Evolutionary conservation across 2,888 invertebrate species (phyloP), one percentile per base, ranked within the genome.

Genomic region (Leptogaster cylindrica): DNA sequence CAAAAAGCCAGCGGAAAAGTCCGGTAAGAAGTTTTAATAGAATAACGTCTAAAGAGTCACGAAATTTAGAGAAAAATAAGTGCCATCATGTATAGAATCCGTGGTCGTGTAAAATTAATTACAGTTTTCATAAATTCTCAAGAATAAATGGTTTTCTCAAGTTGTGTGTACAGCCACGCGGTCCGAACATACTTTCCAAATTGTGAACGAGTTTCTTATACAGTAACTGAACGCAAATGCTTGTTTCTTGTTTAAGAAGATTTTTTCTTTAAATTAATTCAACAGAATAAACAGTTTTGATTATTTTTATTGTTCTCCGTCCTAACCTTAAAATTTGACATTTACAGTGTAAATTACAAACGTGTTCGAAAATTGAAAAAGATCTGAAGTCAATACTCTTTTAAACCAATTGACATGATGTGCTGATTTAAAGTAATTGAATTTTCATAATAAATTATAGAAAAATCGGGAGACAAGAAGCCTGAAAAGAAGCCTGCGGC

Each of bases 1-100:
- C 76, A 87, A 89, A 82, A 93, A 93, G 86, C 89, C 91, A 80
- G 87, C 90, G 77, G 92, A 92, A 79, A 92, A 92, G 85, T 85
- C 92, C 84, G 91, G 91, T 91, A 87, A 83, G 85, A 82, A 79
- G 79, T 77, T 74, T 76, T 76, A 75, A 74, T 76, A 72, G n/a
- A n/a, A 23, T 50, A 33, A 31, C 50, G 36, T 64, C n/a, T 14
- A 23, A 48, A 36, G n/a, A n/a, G n/a, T n/a, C n/a, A n/a, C n/a
- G n/a, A n/a, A n/a, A n/a, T n/a, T n/a, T n/a, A n/a, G n/a, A n/a
- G n/a, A n/a, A n/a, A n/a, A 61, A 18, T 14, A 27, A 12, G 25
- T 55, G n/a, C 20, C n/a, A 52, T 2, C 6, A 16, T 23, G n/a
- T 46, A 1, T 20, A 12, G n/a, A 46, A 23, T 46, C 12, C n/a